Base-by-base conservation (phyloP, 1,140 invertebrate species). In the Polypedilum vanderplanki region DNA sequence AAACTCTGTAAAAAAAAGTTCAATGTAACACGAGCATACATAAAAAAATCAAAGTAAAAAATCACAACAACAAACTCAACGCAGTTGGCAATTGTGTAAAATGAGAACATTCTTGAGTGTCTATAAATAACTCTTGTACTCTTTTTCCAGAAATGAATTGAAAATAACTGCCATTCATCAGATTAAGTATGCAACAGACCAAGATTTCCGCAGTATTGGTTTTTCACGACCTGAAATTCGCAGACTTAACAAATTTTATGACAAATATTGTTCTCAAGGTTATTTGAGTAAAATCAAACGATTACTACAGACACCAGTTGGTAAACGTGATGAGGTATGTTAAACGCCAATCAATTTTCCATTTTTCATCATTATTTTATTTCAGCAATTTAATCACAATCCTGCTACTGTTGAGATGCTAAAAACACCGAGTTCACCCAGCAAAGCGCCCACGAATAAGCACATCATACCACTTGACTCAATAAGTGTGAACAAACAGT, bases 141-240 rank as follows among this genome's bases (percentile, higher is more conserved):
- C 78, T 78, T 74, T 79, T 83, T 82, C 76, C 82, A 94, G 93
- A 86, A 86, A 88, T 79, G 88, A 90, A 79, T 83, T 92, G 77
- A 92, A 92, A 83, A 88, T 95, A 73, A 90, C 90, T 79, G 93
- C 91, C 83, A 90, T 96, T n/a, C 90, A 93, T 22, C 97, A 99
- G 83, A 85, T 99, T n/a, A 98, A 98, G 83, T 98, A 96, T 87
- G 95, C 97, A 7, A 90, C 92, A 0, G 95, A 97, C 78, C 93
- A 96, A 77, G 97, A 99, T 83, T 85, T 98, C 40, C 84, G 87
- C 46, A 90, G 92, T 75, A 91, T 99, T 78, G 97, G 97, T 7
- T 94, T 99, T 89, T 95, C 95, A 8, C 93, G 94, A 77, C 97
- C 97, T 22, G 97, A 99, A 84, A 94, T 96, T 83, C 88, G 97